Evolutionary conservation across 2,797 vertebrate genomes (phyloP).

Genomic region (Scolopax bukidnonensis): DNA sequence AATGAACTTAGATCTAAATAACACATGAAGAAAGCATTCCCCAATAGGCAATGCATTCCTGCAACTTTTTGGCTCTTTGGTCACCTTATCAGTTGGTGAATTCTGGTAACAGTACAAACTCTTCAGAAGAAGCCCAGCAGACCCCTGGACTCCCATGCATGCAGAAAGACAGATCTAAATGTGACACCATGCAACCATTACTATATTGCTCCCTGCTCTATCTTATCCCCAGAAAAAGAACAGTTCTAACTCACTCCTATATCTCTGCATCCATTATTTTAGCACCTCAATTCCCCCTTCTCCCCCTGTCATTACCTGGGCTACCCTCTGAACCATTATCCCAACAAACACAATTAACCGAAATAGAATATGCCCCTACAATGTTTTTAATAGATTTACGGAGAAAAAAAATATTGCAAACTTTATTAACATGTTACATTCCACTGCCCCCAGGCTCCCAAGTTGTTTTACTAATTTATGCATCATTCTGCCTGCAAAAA

Average conservation of each 20-base stretch:
- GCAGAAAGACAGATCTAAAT: neutral
- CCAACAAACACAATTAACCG: neutral
- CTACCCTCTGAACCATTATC: neutral
- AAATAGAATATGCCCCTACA: neutral
- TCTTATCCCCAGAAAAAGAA: neutral
- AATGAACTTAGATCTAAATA: neutral
- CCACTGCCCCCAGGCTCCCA: neutral
- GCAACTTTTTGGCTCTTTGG: neutral
- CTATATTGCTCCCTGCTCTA: neutral
- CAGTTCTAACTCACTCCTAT: fast-evolving
- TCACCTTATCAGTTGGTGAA: neutral
- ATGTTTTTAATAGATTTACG: neutral
- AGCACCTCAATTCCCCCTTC: too few species aligned
- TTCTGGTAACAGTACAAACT: neutral
- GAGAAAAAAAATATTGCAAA: neutral
- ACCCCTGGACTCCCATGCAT: fast-evolving
- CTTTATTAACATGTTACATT: neutral
- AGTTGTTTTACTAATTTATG: neutral
- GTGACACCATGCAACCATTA: neutral
- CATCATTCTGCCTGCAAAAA: neutral
- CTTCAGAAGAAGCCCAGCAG: neutral
- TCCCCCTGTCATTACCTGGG: neutral
- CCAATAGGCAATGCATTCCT: fast-evolving
- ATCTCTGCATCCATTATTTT: neutral
- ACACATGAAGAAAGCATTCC: neutral